Conservation (phyloP, 2,888 invertebrate species). For the Eupithecia subumbrata region DNA sequence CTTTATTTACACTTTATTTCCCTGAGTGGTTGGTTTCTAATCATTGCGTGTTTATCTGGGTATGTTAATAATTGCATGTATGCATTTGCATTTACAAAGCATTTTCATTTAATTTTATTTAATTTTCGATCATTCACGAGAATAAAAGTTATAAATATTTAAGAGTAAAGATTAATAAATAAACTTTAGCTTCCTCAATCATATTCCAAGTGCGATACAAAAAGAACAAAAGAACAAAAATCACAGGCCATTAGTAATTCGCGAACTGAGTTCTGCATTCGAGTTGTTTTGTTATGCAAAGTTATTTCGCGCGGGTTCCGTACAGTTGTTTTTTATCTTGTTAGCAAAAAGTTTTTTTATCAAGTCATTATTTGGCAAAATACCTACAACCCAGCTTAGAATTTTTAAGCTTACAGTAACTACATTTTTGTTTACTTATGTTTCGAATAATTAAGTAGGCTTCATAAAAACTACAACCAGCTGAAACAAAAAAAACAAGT, state of each 20-base stretch:
- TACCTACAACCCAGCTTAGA: neutral
- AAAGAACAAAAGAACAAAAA: constrained; percentile 27
- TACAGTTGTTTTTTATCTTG: constrained; percentile 8
- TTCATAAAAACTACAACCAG: no score
- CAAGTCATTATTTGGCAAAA: neutral
- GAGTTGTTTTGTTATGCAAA: constrained; percentile 23
- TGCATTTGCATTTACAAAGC: neutral
- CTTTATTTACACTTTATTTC: neutral
- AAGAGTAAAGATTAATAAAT: no score
- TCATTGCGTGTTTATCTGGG: neutral
- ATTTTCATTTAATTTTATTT: no score
- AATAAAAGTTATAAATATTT: no score
- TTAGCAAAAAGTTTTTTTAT: constrained; percentile 1
- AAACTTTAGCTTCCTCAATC: constrained; percentile 6
- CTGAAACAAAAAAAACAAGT: neutral
- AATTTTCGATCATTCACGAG: no score
- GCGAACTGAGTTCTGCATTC: constrained; percentile 18
- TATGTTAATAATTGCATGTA: constrained; percentile 1
- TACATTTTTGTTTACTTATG: neutral
- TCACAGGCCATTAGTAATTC: constrained; percentile 30
- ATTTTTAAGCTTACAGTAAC: neutral
- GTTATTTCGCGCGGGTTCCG: constrained; percentile 25
- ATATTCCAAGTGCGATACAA: neutral
- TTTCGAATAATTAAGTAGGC: no score
- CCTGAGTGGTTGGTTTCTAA: neutral